phyloP scores from a whole-genome alignment of 2,113 vertebrate genomes.

The Hydrochoerus hydrochaeris region DNA sequence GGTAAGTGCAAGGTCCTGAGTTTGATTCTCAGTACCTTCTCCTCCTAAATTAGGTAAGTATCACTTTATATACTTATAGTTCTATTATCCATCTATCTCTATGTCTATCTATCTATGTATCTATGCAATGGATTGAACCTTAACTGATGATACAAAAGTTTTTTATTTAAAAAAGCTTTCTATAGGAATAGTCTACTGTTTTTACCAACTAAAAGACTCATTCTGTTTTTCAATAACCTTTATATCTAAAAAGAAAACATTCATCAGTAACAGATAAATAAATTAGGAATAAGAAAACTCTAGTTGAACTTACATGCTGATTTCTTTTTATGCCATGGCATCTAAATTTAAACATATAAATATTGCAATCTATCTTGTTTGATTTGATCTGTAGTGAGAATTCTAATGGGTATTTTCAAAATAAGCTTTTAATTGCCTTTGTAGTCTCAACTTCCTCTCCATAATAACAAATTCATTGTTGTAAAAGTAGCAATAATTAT shows the following conservation, averaged over 20 bases:
- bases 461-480: constrained; percentile 42
- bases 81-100: not conserved
- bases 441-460: not conserved
- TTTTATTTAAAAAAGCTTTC: constrained; percentile 3
- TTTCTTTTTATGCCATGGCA: not conserved
- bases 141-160: not conserved
- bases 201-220: constrained; percentile 5
- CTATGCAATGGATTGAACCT: not conserved
- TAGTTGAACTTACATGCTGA: not conserved
- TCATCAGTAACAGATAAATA: not conserved
- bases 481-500: not conserved
- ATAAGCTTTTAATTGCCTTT: constrained; percentile 36
- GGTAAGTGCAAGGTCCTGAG: too few species aligned
- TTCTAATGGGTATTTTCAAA: constrained; percentile 29
- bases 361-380: not conserved
- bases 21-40: too few species aligned
- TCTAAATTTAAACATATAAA: constrained; percentile 44
- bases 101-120: too few species aligned
- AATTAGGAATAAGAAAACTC: not conserved
- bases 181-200: not conserved
- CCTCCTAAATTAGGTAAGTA: not conserved
- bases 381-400: constrained; percentile 30
- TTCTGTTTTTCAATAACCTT: constrained; percentile 1
- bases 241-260: constrained; percentile 3
- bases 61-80: not conserved